These are phyloP conservation scores for Yoshiicerus persimilis DNA, from an alignment of 1,140 invertebrate species.

Conservation along the genomic window DNA sequence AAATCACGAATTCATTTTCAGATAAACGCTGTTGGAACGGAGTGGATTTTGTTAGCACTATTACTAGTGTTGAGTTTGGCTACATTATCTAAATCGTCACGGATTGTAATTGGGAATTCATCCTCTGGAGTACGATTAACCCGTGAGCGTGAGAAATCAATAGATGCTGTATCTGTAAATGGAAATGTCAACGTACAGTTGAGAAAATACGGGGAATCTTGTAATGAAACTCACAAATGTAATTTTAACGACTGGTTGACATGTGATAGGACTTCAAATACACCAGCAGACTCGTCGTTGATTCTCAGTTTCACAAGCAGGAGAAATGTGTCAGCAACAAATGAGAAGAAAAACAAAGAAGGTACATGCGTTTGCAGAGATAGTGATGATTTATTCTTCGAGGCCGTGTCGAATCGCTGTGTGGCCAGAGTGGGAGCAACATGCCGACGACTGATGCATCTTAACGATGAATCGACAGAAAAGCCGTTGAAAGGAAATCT, in stretches of 20 bases:
- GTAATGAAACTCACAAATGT: not conserved
- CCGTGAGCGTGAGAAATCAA: not conserved
- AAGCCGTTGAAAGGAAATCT: not conserved
- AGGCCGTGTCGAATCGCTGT: not conserved
- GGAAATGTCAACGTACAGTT: not conserved
- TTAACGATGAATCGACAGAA: not conserved
- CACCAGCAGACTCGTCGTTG: not conserved
- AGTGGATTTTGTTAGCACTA: too few relatives aligned
- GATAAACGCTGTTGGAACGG: too few relatives aligned
- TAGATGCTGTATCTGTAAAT: not conserved
- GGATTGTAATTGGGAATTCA: not conserved
- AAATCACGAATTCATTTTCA: too few relatives aligned
- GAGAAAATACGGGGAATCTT: not conserved
- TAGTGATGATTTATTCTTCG: not conserved
- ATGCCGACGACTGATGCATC: not conserved
- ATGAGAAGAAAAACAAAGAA: not conserved
- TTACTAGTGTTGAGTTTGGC: not conserved
- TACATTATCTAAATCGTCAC: not conserved
- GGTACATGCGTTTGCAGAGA: not conserved
- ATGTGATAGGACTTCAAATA: not conserved
- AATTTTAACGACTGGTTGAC: not conserved
- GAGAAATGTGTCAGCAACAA: not conserved
- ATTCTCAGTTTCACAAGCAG: not conserved
- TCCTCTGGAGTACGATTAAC: not conserved
- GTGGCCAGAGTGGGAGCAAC: not conserved